phyloP scores from a whole-genome alignment of 2,888 invertebrate genomes.

The Pharmacophagus antenor region DNA sequence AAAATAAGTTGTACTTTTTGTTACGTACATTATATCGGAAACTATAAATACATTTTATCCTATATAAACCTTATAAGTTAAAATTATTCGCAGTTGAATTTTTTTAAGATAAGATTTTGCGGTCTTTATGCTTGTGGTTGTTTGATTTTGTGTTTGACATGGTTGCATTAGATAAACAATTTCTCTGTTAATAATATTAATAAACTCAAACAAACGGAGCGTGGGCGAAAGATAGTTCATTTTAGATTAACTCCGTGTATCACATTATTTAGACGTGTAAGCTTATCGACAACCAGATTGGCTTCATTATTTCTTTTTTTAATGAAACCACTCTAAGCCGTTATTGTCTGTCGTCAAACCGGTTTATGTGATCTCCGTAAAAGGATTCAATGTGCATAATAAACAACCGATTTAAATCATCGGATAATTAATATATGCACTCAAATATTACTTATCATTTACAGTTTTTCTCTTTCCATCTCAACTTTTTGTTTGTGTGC shows the following conservation, averaged over 20 bases:
- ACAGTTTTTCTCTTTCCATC: neutral
- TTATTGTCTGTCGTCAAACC: neutral
- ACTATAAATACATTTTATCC: too few species aligned
- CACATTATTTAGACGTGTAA: constrained; percentile 6
- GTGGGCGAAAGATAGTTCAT: neutral
- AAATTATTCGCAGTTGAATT: too few species aligned
- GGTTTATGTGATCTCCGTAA: neutral
- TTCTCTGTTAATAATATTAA: neutral
- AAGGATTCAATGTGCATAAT: neutral
- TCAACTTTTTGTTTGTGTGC: neutral
- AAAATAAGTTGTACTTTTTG: too few species aligned
- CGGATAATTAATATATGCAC: neutral
- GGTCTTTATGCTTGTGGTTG: too few species aligned
- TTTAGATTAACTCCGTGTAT: constrained; percentile 3
- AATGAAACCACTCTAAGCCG: neutral
- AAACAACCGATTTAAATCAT: neutral
- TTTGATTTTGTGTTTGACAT: too few species aligned
- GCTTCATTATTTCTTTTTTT: constrained; percentile 3
- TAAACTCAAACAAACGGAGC: neutral
- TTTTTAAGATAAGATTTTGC: too few species aligned
- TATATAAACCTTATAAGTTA: too few species aligned
- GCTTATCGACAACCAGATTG: constrained; percentile 2
- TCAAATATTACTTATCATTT: neutral
- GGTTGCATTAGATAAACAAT: neutral
- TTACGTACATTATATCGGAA: too few species aligned